Base-by-base conservation (phyloP, 2,888 invertebrate species). In the Drosophila ustulata region DNA sequence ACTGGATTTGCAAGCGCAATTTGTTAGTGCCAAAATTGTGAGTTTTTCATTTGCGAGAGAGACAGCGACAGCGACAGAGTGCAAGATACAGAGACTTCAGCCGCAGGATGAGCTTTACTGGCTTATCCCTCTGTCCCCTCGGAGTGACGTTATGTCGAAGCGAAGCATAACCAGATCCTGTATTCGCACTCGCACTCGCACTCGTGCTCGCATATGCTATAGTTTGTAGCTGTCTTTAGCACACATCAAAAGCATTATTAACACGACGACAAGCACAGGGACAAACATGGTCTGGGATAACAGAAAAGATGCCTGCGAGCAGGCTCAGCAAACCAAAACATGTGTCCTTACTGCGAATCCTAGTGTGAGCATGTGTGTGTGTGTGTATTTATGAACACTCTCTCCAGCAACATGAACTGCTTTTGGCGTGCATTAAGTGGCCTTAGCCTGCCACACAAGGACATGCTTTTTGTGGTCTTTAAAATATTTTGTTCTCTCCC, bases 361-460 rank as follows among this genome's bases (percentile, higher is more conserved):
- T 28, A 57, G 43, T 59, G 58, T 43, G 50, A 43, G 49, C 34
- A 34, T 49, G 34, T 51, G 50, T 51, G 41, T 47, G 18, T 46
- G 57, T 55, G 50, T 70, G 64, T 72, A 83, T 86, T 82, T 81
- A 81, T 87, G 79, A 73, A 69, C 57, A 59, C 52, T 59, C 49
- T 71, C 50, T 46, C 77, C 62, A 70, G 66, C 46, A 46, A 66
- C 65, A 73, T 77, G 72, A 88, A 84, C 82, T 84, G 87, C 79
- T 88, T 84, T 89, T 86, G 89, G 74, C 75, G 67, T 85, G 89
- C 81, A 89, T 90, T 90, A 89, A 90, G 88, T 88, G 90, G 89
- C 88, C 80, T 90, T 88, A 88, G 81, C 78, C 71, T 85, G 81
- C 86, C 79, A 67, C 85, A 81, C 86, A 89, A 85, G 89, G 88